These are phyloP conservation scores for Platycercus adscitus DNA, from an alignment of 2,113 vertebrate species.

Conservation along the genomic window DNA sequence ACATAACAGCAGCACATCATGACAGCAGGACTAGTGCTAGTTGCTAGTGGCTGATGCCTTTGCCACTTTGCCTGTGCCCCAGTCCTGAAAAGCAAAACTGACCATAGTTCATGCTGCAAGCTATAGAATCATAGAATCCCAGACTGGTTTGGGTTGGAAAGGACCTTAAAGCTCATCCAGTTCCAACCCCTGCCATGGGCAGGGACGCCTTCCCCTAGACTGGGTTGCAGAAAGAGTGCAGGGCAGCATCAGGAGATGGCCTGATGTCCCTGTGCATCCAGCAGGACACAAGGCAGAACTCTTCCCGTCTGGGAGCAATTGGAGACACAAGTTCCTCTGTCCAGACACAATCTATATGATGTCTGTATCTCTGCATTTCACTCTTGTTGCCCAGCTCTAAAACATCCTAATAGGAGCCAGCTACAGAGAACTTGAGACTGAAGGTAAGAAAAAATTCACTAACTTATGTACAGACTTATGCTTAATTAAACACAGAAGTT, in stretches of 20 bases:
- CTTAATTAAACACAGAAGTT: background rate
- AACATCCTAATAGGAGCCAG: background rate
- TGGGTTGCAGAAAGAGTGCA: background rate
- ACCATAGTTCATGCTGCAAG: accelerated
- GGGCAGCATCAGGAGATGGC: background rate
- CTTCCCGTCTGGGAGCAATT: background rate
- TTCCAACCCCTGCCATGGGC: background rate
- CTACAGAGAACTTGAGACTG: background rate
- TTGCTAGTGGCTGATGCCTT: background rate
- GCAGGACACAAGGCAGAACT: background rate
- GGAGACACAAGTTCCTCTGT: background rate
- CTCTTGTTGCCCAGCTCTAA: background rate
- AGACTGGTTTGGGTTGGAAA: background rate
- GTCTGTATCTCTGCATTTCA: background rate
- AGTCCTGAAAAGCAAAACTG: background rate
- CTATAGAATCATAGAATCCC: background rate
- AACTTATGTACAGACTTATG: background rate
- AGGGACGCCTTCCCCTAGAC: background rate
- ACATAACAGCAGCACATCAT: background rate
- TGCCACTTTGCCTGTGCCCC: background rate
- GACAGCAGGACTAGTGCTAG: background rate
- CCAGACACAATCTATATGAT: background rate
- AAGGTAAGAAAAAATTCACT: background rate
- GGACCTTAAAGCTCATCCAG: background rate
- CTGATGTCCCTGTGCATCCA: background rate